Base-by-base conservation (phyloP, 2,888 invertebrate genomes). In the Venustoraphidia nigricollis region DNA sequence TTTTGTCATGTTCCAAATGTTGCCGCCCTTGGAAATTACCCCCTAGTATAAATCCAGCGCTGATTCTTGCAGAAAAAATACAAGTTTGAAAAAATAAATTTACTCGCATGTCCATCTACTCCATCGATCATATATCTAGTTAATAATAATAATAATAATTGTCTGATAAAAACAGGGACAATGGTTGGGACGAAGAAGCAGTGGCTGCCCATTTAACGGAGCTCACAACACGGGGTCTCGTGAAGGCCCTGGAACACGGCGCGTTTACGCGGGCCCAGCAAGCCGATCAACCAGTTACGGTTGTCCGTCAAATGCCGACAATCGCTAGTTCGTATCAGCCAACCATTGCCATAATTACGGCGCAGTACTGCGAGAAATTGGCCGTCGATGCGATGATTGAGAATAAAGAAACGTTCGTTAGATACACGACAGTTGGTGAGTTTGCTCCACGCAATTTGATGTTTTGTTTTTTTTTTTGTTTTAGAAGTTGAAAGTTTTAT, bases 301-400 rank as follows among this genome's bases (percentile, higher is more conserved):
- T 93, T 50, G 94, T 95, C 50, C 88, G 91, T 62, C 92, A 94
- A 75, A 91, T 95, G 89, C 95, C 95, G 10, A 84, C 83, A 10
- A 79, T 95, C 64, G 82, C 81, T 47, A 84, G 83, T 51, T 80
- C 86, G 34, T 88, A 94, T 58, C 93, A 94, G 62, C 96, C 96
- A 0, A 93, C 91, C 14, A 92, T 98, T 60, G 97, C 95, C n/a
- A 89, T 98, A 50, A 90, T 98, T 51, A 96, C 96, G 1, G 93
- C 94, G 1, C 81, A 95, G 60, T 98, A 94, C 69, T 93, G 93
- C 62, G 97, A 98, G 68, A 98, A 98, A 66, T 75, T 95, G 58
- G 97, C 97, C 2, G 94, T 98, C 1, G 97, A 97, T 67, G 87
- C 95, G 11, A 90, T 98, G 88, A 88, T 98, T 63, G 93, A 95